These are phyloP conservation scores for Drosophila atripex DNA, from an alignment of 2,888 invertebrate species.

Conservation along the genomic window DNA sequence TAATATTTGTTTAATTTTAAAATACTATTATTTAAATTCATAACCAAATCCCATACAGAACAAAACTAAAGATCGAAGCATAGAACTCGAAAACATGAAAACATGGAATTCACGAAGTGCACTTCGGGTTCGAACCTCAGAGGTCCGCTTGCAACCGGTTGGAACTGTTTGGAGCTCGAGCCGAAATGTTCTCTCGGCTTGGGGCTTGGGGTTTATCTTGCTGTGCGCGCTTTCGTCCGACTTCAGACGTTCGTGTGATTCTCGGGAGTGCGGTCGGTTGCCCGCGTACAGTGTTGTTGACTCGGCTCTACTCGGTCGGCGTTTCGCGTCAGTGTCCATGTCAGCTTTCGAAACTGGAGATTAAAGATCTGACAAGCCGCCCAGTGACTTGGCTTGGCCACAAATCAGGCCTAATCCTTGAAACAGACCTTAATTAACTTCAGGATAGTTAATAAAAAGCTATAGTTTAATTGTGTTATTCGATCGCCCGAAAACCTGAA, in stretches of 20 bases:
- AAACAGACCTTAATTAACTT: constrained; percentile 16
- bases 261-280: constrained; percentile 52
- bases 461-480: constrained; percentile 12
- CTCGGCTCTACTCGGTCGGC: constrained; percentile 8
- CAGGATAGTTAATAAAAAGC: constrained; percentile 20
- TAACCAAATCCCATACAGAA: neutral
- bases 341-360: constrained; percentile 11
- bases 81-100: constrained; percentile 59
- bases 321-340: constrained; percentile 4
- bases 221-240: constrained; percentile 54
- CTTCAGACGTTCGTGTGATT: constrained; percentile 77
- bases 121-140: constrained; percentile 35
- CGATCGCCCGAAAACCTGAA: constrained; percentile 25
- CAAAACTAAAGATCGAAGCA: constrained; percentile 50
- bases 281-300: neutral
- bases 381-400: constrained; percentile 9
- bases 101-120: constrained; percentile 64
- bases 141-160: constrained; percentile 47
- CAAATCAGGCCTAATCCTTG: constrained; percentile 29
- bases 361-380: constrained; percentile 11
- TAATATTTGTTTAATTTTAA: no score
- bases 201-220: constrained; percentile 72
- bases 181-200: constrained; percentile 56
- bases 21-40: neutral
- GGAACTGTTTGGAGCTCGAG: constrained; percentile 27